These are phyloP conservation scores for Leptopilina clavipes DNA, from an alignment of 1,140 invertebrate genomes.

Conservation along the genomic window DNA sequence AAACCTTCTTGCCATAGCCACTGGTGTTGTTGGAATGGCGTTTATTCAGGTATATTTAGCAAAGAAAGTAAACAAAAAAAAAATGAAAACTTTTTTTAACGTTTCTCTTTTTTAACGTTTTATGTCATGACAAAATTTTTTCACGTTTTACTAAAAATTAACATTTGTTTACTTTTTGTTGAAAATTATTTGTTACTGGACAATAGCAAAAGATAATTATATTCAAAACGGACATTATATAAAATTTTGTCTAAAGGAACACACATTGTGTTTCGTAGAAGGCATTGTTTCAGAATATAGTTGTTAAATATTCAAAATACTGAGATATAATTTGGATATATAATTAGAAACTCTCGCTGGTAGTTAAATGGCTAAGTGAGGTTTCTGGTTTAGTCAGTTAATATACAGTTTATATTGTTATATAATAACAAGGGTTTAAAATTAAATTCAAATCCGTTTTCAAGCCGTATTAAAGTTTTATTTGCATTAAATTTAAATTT, in stretches of 20 bases:
- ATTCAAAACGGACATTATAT: not conserved
- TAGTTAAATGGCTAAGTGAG: not conserved
- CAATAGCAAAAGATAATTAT: too few species aligned
- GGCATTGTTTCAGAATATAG: not conserved
- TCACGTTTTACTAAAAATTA: too few species aligned
- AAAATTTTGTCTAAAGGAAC: not conserved
- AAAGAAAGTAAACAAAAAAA: conserved; percentile 22
- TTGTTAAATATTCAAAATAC: not conserved
- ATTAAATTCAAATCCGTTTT: not conserved
- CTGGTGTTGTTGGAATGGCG: conserved; percentile 86
- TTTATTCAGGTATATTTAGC: conserved; percentile 88
- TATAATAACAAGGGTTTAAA: not conserved
- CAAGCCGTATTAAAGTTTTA: not conserved
- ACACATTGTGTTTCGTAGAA: not conserved
- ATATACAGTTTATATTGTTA: not conserved
- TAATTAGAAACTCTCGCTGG: not conserved
- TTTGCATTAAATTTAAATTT: not conserved
- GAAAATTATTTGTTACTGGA: too few species aligned
- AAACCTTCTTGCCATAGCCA: conserved; percentile 94
- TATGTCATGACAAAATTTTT: too few species aligned
- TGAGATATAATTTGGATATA: not conserved
- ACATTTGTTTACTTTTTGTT: too few species aligned
- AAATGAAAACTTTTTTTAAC: not conserved
- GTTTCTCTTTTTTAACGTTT: too few species aligned
- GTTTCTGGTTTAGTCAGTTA: conserved; percentile 3